Evolutionary conservation across 2,888 invertebrate species (phyloP).

Genomic region (Stenotaenia linearis): DNA sequence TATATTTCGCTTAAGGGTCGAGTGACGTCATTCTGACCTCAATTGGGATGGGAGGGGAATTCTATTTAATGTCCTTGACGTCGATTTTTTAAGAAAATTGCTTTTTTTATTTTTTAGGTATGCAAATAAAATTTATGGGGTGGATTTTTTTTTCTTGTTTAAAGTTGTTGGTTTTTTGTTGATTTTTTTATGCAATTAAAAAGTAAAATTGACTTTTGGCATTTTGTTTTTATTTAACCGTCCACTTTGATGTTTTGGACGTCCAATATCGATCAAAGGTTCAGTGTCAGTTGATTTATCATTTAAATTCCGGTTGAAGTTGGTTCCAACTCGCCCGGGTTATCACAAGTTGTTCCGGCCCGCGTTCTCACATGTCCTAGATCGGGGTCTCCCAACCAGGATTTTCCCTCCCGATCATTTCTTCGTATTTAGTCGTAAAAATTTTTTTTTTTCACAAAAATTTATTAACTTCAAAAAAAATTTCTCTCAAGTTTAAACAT

Average conservation of each 20-base stretch:
- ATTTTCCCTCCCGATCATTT: not conserved
- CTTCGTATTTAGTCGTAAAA: not conserved
- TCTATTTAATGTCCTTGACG: not conserved
- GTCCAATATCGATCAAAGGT: not conserved
- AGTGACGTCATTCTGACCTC: not conserved
- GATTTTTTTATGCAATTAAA: not conserved
- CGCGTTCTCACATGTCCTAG: not conserved
- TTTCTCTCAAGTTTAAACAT: not conserved
- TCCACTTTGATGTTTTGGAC: not conserved
- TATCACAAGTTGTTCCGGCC: slow-evolving; percentile 8
- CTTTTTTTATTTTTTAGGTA: not conserved
- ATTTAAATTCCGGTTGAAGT: not conserved
- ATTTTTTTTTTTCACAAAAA: not conserved
- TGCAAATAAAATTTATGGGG: not conserved
- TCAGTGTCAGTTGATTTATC: not conserved
- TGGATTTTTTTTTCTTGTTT: not conserved
- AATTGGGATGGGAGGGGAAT: slow-evolving; percentile 4
- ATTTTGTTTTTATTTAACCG: not conserved
- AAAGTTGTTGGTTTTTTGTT: not conserved
- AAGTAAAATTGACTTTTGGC: not conserved
- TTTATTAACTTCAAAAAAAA: not conserved
- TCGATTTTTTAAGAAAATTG: not conserved
- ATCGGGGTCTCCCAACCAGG: slow-evolving; percentile 4
- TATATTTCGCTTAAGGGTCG: not conserved
- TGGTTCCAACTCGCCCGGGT: not conserved